These are phyloP conservation scores for Matsumyia berberina DNA, from an alignment of 2,888 invertebrate species.

Conservation along the genomic window DNA sequence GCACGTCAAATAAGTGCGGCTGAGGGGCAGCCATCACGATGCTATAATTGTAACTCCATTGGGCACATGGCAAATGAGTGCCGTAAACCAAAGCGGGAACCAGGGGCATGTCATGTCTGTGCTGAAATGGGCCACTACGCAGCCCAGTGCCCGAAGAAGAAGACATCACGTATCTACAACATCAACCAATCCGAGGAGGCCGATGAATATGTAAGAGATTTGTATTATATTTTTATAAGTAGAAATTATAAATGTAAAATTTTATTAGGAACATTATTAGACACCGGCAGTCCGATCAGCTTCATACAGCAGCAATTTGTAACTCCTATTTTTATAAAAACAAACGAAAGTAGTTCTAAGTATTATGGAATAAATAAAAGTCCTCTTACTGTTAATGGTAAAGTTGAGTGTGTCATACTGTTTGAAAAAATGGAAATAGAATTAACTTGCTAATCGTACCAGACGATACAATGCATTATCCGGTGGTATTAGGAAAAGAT, in stretches of 20 bases:
- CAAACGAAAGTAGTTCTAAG: not conserved
- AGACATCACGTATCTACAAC: conserved; percentile 27
- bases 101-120: conserved; percentile 43
- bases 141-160: conserved; percentile 35
- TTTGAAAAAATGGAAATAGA: conserved; percentile 1
- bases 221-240: no score
- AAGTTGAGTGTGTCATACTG: not conserved
- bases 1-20: no score
- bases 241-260: no score
- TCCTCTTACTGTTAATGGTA: not conserved
- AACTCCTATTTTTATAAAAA: not conserved
- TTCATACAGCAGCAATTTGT: conserved; percentile 15
- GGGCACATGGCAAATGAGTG: conserved; percentile 43
- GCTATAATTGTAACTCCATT: conserved; percentile 45
- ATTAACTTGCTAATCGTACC: conserved; percentile 5
- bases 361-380: conserved; percentile 16
- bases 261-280: conserved; percentile 23
- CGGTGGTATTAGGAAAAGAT: conserved; percentile 17
- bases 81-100: no score
- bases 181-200: no score
- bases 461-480: conserved; percentile 1
- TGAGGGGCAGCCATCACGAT: conserved; percentile 18
- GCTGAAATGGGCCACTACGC: conserved; percentile 29
- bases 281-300: conserved; percentile 26
- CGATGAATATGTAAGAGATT: no score